Percentiles rank a stretch among this genome's conserved stretches.
These are phyloP conservation scores for Leptinotarsa peninsularis DNA, from an alignment of 2,888 invertebrate species.

Conservation along the genomic window DNA sequence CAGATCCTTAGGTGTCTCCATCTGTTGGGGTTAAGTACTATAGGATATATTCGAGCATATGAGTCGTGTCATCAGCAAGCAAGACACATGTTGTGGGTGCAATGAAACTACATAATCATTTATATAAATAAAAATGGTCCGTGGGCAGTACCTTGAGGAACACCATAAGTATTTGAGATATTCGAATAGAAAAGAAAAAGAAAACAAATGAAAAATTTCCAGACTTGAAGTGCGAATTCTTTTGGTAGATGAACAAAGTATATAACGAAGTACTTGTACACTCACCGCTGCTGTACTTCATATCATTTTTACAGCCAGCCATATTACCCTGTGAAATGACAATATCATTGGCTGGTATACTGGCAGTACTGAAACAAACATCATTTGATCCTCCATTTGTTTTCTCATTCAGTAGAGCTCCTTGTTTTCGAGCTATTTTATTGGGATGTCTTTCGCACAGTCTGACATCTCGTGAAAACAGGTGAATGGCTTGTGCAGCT, in stretches of 20 bases:
- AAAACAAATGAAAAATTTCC: neutral
- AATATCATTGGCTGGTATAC: constrained; percentile 57
- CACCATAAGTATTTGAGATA: no score
- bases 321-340: constrained; percentile 52
- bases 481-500: constrained; percentile 87
- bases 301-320: constrained; percentile 52
- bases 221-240: neutral
- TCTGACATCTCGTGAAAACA: constrained; percentile 86
- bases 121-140: no score
- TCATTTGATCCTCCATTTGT: constrained; percentile 39
- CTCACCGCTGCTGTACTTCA: constrained; percentile 50
- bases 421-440: constrained; percentile 77
- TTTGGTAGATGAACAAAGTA: no score
- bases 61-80: no score
- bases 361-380: constrained; percentile 33
- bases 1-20: no score
- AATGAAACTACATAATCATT: no score
- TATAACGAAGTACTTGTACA: constrained; percentile 5
- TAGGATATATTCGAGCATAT: no score
- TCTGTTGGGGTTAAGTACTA: no score
- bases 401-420: constrained; percentile 40
- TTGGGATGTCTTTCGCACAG: constrained; percentile 83
- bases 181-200: no score
- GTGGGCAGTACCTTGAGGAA: no score
- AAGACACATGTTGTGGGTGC: no score